phyloP scores from a whole-genome alignment of 2,797 vertebrate genomes.

The Syngnathus acus region DNA sequence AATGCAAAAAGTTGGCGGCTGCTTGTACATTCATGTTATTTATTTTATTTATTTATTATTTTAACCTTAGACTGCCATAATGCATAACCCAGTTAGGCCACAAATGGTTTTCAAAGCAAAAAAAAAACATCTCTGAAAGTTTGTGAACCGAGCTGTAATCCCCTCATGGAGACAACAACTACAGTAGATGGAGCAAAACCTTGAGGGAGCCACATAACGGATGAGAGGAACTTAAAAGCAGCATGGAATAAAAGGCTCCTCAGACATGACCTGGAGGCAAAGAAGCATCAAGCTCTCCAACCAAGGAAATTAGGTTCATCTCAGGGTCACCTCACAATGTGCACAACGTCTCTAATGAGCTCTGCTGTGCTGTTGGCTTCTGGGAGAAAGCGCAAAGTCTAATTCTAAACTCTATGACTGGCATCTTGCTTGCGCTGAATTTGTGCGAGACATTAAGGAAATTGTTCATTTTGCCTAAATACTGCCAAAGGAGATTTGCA shows the following conservation, averaged over 20 bases:
- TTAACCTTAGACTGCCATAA: too few relatives aligned
- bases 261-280: slow-evolving; percentile 18
- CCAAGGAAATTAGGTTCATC: slow-evolving; percentile 17
- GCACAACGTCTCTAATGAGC: not conserved
- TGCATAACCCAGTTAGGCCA: not conserved
- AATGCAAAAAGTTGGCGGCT: not conserved
- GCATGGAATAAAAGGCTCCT: slow-evolving; percentile 11
- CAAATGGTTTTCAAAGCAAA: not conserved
- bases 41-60: too few relatives aligned
- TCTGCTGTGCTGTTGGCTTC: not conserved
- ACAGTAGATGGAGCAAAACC: not conserved
- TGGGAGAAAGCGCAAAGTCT: not conserved
- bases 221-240: not conserved
- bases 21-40: not conserved
- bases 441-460: not conserved
- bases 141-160: not conserved
- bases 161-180: not conserved
- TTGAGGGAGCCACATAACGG: too few relatives aligned
- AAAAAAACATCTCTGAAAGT: not conserved
- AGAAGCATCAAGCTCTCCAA: slow-evolving; percentile 22
- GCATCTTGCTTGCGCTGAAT: not conserved
- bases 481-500: not conserved
- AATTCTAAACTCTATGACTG: not conserved
- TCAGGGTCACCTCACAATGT: slow-evolving; percentile 33
- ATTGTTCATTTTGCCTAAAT: not conserved